These are phyloP conservation scores for Parazoanthus atlanticus DNA, from an alignment of 92 coral and sea anemone species.

Conservation along the genomic window DNA sequence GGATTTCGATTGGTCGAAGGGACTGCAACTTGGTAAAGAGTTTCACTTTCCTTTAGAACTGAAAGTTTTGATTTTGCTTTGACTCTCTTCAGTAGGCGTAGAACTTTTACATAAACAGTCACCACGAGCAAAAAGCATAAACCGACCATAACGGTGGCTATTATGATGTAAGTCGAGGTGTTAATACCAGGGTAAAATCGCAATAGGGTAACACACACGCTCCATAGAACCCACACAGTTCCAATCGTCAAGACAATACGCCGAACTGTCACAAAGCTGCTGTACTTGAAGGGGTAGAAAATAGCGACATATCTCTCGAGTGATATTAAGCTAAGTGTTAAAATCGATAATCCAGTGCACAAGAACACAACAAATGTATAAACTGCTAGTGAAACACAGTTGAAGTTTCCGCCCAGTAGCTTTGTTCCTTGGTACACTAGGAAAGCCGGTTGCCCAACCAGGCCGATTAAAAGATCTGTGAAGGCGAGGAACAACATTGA, in stretches of 20 bases:
- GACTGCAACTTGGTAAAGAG: neutral
- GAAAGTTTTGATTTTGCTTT: neutral
- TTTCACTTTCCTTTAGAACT: neutral
- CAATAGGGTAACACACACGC: slow-evolving; percentile 42
- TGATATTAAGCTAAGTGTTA: slow-evolving; percentile 71
- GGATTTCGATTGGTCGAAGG: neutral
- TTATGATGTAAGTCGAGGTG: slow-evolving; percentile 43
- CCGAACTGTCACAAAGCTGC: slow-evolving; percentile 49
- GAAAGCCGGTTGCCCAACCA: slow-evolving; percentile 65
- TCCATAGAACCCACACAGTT: slow-evolving; percentile 65
- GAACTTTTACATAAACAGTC: slow-evolving; percentile 68
- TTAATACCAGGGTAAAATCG: slow-evolving; percentile 65
- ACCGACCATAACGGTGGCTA: slow-evolving; percentile 60
- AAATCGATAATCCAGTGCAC: slow-evolving; percentile 70
- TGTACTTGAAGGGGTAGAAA: slow-evolving; percentile 76
- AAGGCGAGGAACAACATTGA: slow-evolving; percentile 77
- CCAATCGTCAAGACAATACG: slow-evolving; percentile 50
- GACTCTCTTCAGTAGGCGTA: slow-evolving; percentile 51
- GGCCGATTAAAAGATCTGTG: slow-evolving; percentile 66
- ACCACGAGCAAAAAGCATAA: slow-evolving; percentile 56
- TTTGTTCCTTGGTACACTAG: slow-evolving; percentile 73
- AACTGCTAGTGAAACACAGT: slow-evolving; percentile 61
- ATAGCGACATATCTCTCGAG: slow-evolving; percentile 76
- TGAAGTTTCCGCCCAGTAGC: slow-evolving; percentile 43
- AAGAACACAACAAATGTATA: slow-evolving; percentile 66